These are phyloP conservation scores for Ochotona princeps DNA, from an alignment of 2,113 vertebrate species.

Conservation along the genomic window DNA sequence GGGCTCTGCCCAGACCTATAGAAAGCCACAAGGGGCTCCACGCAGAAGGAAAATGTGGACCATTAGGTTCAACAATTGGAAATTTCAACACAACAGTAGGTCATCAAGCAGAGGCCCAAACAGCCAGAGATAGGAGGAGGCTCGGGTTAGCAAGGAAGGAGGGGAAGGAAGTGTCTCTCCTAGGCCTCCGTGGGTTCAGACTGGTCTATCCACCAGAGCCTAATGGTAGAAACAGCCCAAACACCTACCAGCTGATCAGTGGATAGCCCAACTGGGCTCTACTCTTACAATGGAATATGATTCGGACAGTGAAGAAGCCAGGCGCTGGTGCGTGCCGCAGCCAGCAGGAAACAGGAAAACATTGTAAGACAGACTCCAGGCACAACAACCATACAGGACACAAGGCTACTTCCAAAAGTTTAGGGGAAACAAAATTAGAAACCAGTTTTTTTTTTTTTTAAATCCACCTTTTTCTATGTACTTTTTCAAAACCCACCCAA, in stretches of 20 bases:
- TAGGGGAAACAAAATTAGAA: no score
- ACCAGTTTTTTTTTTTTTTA: no score
- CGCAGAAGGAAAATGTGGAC: background rate
- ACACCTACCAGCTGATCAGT: background rate
- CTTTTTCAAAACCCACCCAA: no score
- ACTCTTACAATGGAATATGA: background rate
- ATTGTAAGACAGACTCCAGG: background rate
- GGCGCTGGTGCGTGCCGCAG: background rate
- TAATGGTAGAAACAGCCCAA: background rate
- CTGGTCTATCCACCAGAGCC: background rate
- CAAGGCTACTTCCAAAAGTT: no score
- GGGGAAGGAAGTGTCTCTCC: background rate
- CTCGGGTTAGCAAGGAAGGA: fast-evolving
- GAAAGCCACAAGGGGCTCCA: background rate
- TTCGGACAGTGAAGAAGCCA: background rate
- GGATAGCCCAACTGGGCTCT: background rate
- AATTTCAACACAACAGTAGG: background rate
- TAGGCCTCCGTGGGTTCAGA: background rate
- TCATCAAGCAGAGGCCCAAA: background rate
- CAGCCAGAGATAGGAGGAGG: background rate
- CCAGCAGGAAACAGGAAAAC: background rate
- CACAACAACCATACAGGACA: background rate
- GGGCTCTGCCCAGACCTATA: background rate
- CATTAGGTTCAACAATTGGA: background rate
- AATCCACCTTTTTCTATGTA: no score